Evolutionary conservation across 2,888 invertebrate species (phyloP).

Genomic region (Leucania comma): DNA sequence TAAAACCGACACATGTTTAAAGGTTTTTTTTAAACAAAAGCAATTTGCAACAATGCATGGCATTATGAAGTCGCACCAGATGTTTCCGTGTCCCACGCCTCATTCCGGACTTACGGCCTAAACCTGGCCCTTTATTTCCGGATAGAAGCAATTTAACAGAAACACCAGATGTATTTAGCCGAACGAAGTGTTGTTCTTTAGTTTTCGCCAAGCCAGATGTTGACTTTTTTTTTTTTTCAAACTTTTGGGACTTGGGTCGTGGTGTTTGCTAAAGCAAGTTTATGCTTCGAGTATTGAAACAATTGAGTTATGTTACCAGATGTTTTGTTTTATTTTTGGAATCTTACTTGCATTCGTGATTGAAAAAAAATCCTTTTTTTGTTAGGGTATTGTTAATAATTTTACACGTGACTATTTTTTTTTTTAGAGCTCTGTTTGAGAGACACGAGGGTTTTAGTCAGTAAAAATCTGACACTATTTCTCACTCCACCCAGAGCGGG

Average conservation of each 20-base stretch:
- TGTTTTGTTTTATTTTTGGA: slow-evolving; percentile 4
- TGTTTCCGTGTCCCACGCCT: slow-evolving; percentile 38
- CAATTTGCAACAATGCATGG: slow-evolving; percentile 52
- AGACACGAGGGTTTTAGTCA: no score
- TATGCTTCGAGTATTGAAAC: slow-evolving; percentile 22
- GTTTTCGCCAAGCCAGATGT: slow-evolving; percentile 40
- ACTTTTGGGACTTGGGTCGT: neutral
- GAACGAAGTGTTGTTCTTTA: slow-evolving; percentile 6
- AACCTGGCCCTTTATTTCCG: slow-evolving; percentile 45
- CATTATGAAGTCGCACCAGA: slow-evolving; percentile 30
- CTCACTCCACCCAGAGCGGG: no score
- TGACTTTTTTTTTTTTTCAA: slow-evolving; percentile 5
- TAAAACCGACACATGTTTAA: slow-evolving; percentile 10
- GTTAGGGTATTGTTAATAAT: neutral
- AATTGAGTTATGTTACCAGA: slow-evolving; percentile 29
- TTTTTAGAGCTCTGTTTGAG: no score
- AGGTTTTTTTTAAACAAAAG: slow-evolving; percentile 34
- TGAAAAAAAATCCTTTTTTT: neutral
- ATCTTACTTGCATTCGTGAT: neutral
- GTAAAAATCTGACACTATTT: no score
- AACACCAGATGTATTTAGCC: slow-evolving; percentile 43
- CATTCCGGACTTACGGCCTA: slow-evolving; percentile 25
- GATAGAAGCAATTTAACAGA: slow-evolving; percentile 41
- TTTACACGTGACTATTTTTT: no score
- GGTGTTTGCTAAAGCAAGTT: neutral